Conservation (phyloP, 2,888 invertebrate species). For the Drosophila neotestacea region DNA sequence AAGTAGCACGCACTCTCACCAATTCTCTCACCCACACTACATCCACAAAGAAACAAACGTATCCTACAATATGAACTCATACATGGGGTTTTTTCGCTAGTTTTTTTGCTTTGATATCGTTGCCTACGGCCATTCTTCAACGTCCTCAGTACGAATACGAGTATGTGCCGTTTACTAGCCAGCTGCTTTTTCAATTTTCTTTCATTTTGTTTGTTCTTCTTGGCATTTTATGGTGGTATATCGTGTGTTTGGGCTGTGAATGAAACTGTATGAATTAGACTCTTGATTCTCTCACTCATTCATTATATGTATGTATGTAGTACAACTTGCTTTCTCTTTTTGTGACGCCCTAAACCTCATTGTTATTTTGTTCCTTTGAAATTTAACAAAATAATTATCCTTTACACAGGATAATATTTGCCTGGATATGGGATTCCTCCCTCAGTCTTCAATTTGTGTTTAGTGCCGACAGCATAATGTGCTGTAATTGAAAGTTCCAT, state of each 20-base stretch:
- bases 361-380: conserved; percentile 21
- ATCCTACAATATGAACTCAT: conserved; percentile 7
- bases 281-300: background rate
- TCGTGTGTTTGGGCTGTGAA: conserved; percentile 46
- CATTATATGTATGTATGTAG: background rate
- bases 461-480: background rate
- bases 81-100: conserved; percentile 26
- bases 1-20: conserved; percentile 52
- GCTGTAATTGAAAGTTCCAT: background rate
- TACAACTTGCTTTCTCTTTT: conserved; percentile 19
- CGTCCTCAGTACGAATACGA: conserved; percentile 9
- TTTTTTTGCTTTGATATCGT: conserved; percentile 62
- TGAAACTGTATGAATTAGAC: conserved; percentile 55
- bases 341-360: conserved; percentile 3
- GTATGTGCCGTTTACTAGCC: conserved; percentile 27
- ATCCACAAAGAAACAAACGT: conserved; percentile 6
- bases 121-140: conserved; percentile 53
- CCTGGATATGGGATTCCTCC: conserved; percentile 13
- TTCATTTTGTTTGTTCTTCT: conserved; percentile 16
- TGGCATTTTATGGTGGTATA: conserved; percentile 14
- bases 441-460: background rate
- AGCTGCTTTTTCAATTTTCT: conserved; percentile 48
- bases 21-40: conserved; percentile 1
- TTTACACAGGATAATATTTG: conserved; percentile 30
- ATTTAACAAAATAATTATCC: conserved; percentile 64